These are phyloP conservation scores for Aeoliscus strigatus DNA, from an alignment of 2,797 vertebrate species.

Conservation along the genomic window DNA sequence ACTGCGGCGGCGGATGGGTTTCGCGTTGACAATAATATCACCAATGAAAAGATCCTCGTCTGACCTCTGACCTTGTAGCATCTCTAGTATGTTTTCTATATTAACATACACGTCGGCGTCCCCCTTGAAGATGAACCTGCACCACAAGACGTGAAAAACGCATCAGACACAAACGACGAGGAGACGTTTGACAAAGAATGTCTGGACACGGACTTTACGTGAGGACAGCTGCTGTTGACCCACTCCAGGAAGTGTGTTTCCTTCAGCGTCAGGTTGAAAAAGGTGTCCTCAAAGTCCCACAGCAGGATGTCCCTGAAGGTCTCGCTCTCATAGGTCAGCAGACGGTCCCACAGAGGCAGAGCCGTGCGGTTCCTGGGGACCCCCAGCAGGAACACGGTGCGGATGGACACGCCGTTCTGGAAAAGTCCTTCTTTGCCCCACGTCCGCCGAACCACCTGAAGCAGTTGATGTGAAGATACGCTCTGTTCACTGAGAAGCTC, in stretches of 20 bases:
- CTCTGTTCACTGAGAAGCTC: neutral
- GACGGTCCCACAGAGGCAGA: slow-evolving; percentile 82
- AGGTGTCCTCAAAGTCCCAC: slow-evolving; percentile 96
- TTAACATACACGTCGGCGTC: slow-evolving; percentile 94
- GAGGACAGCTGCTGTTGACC: slow-evolving; percentile 83
- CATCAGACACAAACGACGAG: neutral
- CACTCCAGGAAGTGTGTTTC: slow-evolving; percentile 95
- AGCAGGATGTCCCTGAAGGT: slow-evolving; percentile 85
- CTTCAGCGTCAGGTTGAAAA: slow-evolving; percentile 97
- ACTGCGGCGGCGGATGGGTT: slow-evolving; percentile 81
- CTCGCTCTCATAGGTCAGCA: slow-evolving; percentile 86
- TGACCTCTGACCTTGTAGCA: slow-evolving; percentile 74
- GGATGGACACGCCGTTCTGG: slow-evolving; percentile 73
- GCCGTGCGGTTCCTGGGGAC: slow-evolving; percentile 76
- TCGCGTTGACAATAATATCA: slow-evolving; percentile 89
- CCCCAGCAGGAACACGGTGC: slow-evolving; percentile 88
- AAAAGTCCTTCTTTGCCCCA: slow-evolving; percentile 87
- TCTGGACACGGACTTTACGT: slow-evolving; percentile 59
- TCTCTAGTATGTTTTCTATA: slow-evolving; percentile 88
- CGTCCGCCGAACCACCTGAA: slow-evolving; percentile 85
- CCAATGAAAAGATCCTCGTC: slow-evolving; percentile 85
- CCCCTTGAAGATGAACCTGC: slow-evolving; percentile 91
- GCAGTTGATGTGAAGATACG: neutral
- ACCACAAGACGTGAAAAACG: neutral
- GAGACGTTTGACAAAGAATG: too few relatives aligned